Evolutionary conservation across 2,113 vertebrate species (phyloP), one percentile per base, ranked within the genome.

Genomic region (Trematomus loennbergii): DNA sequence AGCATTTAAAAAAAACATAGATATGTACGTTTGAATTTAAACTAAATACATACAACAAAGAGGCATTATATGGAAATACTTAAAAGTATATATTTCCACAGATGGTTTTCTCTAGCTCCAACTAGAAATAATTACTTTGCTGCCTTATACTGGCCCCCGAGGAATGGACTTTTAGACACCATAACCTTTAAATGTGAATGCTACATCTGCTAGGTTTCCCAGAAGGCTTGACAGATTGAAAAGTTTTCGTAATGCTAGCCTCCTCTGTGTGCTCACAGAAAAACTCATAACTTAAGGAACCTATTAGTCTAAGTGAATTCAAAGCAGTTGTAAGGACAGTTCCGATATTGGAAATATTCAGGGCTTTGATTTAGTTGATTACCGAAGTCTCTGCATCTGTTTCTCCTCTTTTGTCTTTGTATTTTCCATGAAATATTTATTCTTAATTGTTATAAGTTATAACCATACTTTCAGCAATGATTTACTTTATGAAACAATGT

Each of bases 281-380:
- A 73, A 11, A n/a, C 48, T 68, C 3, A 12, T 61, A 40, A 64
- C 81, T 57, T 61, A 50, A 63, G 67, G 78, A 86, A 81, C 58
- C 20, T 18, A 75, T 79, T 81, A 72, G 64, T 72, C 15, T 22
- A 40, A 46, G 49, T 57, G 53, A 77, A 60, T 84, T 79, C 49
- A 84, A 78, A 82, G 75, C 75, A 22, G 46, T 61, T 52, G 54
- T 25, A n/a, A 45, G 36, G 60, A 82, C 62, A 82, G 70, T 68
- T 22, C 50, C 67, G 66, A 45, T 55, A 40, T 60, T 76, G 67
- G 75, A 76, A 85, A 88, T 82, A 40, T 73, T 76, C 62, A 49
- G 69, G 36, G 55, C 62, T 79, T 79, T 75, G 55, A 78, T 71
- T 62, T 22, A 50, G 40, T 18, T 72, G 60, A 75, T 80, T 79